phyloP scores from a whole-genome alignment of 2,888 invertebrate species.

The Melanchra persicariae region DNA sequence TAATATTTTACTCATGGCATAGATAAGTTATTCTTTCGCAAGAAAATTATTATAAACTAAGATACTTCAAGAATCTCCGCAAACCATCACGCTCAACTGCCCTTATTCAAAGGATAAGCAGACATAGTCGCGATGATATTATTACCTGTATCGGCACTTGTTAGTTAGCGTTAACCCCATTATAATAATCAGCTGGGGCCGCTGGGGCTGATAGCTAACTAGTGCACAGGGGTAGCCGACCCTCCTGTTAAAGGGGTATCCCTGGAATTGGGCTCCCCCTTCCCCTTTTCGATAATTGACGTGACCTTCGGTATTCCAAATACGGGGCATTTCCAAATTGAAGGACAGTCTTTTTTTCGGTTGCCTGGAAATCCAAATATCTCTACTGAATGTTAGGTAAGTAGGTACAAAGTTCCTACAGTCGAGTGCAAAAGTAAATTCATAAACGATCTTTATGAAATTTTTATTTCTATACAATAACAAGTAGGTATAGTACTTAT shows the following conservation, averaged over 20 bases:
- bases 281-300: slow-evolving; percentile 23
- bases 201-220: slow-evolving; percentile 36
- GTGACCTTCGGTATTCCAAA: slow-evolving; percentile 26
- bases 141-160: slow-evolving; percentile 19
- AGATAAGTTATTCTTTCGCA: neutral
- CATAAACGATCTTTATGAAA: too few species aligned
- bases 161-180: slow-evolving; percentile 33
- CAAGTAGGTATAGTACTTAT: too few species aligned
- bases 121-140: neutral
- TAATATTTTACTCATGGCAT: too few species aligned
- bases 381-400: neutral
- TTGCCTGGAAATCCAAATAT: neutral
- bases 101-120: neutral
- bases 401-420: neutral
- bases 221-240: slow-evolving; percentile 25
- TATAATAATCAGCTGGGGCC: slow-evolving; percentile 50
- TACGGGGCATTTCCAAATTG: slow-evolving; percentile 1
- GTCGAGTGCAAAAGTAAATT: neutral
- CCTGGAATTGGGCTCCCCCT: slow-evolving; percentile 34
- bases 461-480: too few species aligned
- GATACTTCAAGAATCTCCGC: too few species aligned
- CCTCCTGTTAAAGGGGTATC: slow-evolving; percentile 37
- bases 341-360: slow-evolving; percentile 10
- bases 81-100: neutral
- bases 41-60: neutral